Evolutionary conservation across 2,113 vertebrate species (phyloP), one percentile per base, ranked within the genome.

Genomic region (Henicopernis longicauda): DNA sequence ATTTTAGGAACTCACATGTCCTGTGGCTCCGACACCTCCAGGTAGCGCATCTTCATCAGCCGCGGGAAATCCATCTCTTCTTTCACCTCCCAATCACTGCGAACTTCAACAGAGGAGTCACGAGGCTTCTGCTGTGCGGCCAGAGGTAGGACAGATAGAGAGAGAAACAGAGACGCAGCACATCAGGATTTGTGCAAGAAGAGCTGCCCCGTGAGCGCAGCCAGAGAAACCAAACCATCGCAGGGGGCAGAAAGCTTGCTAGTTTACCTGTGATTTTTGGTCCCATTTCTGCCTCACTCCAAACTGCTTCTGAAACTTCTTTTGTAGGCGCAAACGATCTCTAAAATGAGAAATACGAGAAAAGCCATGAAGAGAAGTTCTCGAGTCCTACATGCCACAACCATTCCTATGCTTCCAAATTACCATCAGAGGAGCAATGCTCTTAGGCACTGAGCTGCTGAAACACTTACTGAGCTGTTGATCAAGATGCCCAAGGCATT

Each of bases 291-390:
- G 99, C 87, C 99, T 98, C 45, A 99, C 99, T n/a, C 99, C 99
- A 97, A 99, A 99, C 95, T 99, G 99, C 97, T 99, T 99, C 96
- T 99, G 99, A 94, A 99, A 99, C 97, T 99, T 99, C 97, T 99
- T 99, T 95, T 99, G 99, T 67, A 99, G 97, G 7, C 99, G 99
- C 97, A 99, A 98, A 27, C 99, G 99, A 96, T 99, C 99, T 95
- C 99, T 99, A 90, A 58, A 97, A 97, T 54, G 34, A 59, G 7
- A 97, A 42, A 71, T 5, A 80, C 6, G 10, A 61, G 45, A 74
- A 63, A 78, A 63, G 7, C 14, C 7, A 12, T 36, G 18, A 89
- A 25, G 20, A 67, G 13, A 45, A 61, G 26, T 27, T 70, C 42
- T 79, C 1, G 1, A 50, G 15, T 72, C 36, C 52, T 70, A 15